Conservation (phyloP, 2,797 vertebrate genomes). For the Chelon auratus region DNA sequence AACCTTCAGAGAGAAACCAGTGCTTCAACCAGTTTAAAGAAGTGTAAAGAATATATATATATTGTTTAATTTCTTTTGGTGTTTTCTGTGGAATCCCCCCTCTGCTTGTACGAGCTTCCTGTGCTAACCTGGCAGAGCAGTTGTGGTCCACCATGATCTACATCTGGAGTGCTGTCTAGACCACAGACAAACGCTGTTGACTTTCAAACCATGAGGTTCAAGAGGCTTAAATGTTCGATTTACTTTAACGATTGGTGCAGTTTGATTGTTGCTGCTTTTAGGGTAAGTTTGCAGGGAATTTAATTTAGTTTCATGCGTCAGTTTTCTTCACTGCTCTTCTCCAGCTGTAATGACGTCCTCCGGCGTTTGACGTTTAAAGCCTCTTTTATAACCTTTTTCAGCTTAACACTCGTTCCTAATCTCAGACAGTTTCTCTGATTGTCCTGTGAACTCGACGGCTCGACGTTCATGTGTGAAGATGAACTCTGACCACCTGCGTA, state of each 20-base stretch:
- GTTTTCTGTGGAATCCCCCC: neutral
- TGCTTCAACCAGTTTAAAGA: no score
- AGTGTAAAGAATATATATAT: no score
- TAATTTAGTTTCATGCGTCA: neutral
- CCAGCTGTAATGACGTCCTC: neutral
- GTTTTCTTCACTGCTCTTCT: neutral
- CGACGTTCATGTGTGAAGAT: no score
- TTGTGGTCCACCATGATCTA: neutral
- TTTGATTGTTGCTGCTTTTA: no score
- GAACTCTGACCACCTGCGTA: no score
- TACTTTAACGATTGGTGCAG: no score
- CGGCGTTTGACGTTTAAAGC: slow-evolving; percentile 32
- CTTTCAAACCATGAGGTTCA: neutral
- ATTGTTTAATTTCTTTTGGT: neutral
- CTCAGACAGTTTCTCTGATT: neutral
- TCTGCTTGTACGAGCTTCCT: neutral
- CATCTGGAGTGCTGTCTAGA: neutral
- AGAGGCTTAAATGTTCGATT: neutral
- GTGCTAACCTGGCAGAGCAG: neutral
- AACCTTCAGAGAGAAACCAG: no score
- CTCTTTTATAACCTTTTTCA: slow-evolving; percentile 35
- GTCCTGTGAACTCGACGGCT: neutral
- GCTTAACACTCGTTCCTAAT: slow-evolving; percentile 3
- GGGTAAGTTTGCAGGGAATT: neutral
- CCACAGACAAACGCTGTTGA: neutral